Base-by-base conservation (phyloP, 2,888 invertebrate species). In the Plagodis dolabraria region DNA sequence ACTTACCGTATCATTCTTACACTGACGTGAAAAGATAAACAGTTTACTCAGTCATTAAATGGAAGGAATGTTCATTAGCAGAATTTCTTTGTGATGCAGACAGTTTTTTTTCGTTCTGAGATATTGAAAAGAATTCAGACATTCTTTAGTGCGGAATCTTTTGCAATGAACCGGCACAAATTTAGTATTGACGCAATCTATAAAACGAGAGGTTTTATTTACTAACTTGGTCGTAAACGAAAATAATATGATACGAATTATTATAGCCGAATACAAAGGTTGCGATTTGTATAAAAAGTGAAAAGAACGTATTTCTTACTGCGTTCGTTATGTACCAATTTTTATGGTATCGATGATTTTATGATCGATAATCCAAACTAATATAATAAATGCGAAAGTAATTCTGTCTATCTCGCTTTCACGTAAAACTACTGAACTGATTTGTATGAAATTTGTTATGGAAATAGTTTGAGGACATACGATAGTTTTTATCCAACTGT, bases 21-120 rank as follows among this genome's bases (percentile, higher is more conserved):
- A 45, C 56, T 43, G 42, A 62, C 56, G 53, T 57, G 57, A 38
- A 47, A 57, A 64, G 43, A 60, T 60, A 54, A 45, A 60, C 55
- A 57, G 47, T 60, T 55, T 54, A 58, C 42, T 64, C 53, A 48
- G 52, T 61, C 45, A 36, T 53, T 60, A 44, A 60, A 52, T 60
- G 48, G 36, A 53, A 52, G 47, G 57, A 54, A 65, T 62, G 54
- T 47, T 45, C 47, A 46, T 60, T 60, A 57, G 57, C 45, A 45
- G 38, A 47, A 49, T 53, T 52, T 54, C 53, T 57, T 56, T 57
- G 57, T 50, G 53, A 49, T 38, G 33, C 47, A 53, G 47, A 57
- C 48, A 33, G 44, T 33, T 53, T 51, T 61, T 56, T 57, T 46
- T 35, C 36, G 51, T 43, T 22, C 9, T 22, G 33, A 53, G 38